A percentile compares a stretch with the other conserved stretches of the same genome.
phyloP scores from a whole-genome alignment of 2,888 invertebrate species.

The Eupithecia subumbrata region DNA sequence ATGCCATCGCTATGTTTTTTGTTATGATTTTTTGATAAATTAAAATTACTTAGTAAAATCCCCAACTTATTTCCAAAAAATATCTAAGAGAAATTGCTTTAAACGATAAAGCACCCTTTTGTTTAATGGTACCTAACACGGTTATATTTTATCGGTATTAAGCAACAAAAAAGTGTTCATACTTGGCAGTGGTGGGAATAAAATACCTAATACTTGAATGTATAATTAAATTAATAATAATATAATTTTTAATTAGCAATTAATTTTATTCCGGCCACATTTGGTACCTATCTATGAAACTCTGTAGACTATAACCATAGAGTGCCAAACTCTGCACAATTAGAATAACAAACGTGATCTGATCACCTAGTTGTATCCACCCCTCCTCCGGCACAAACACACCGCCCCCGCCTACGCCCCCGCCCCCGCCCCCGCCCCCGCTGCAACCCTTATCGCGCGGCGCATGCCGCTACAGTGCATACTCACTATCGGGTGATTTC shows the following conservation, averaged over 20 bases:
- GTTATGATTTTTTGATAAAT: too few species aligned
- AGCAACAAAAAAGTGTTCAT: background rate
- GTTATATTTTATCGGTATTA: background rate
- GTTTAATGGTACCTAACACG: background rate
- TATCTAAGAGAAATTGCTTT: background rate
- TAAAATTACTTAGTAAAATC: background rate
- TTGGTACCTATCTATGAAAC: background rate
- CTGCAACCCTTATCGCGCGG: slow-evolving; percentile 50
- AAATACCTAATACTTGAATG: too few species aligned
- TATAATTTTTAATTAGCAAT: background rate
- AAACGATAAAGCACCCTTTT: background rate
- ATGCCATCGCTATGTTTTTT: too few species aligned
- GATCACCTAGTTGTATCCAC: background rate
- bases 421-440: background rate
- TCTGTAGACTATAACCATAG: background rate
- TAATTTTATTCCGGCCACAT: background rate
- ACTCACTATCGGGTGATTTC: slow-evolving; percentile 40
- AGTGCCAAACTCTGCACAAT: background rate
- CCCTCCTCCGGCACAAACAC: background rate
- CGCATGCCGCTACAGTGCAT: slow-evolving; percentile 38
- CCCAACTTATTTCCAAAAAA: background rate
- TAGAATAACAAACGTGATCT: background rate
- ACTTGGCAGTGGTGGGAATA: background rate
- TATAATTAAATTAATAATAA: too few species aligned
- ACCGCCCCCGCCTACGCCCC: background rate